Evolutionary conservation across 2,797 vertebrate genomes (phyloP), one percentile per base, ranked within the genome.

Genomic region (Vireo griseus): DNA sequence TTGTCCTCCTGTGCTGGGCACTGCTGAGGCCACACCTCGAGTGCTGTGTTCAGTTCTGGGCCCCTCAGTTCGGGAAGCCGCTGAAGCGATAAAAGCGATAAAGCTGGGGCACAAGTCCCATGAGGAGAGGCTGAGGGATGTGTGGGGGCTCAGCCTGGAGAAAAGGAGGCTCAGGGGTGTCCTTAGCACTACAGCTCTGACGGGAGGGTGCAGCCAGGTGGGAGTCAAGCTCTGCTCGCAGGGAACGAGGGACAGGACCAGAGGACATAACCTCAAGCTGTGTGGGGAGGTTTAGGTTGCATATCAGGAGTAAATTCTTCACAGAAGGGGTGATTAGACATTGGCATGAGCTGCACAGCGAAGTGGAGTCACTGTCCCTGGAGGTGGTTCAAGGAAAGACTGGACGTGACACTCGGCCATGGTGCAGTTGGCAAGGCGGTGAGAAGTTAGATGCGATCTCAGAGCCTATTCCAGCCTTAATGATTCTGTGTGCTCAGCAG

Each of bases 171-270:
- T 57, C 81, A 13, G 51, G 42, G 26, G 29, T 13, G 18, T 33
- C 54, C 16, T 10, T 19, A 0, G 5, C 8, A 4, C 28, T 31
- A 7, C 19, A 17, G 0, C 14, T 33, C 33, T 58, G 37, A 2
- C 54, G 33, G 62, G 33, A 67, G 52, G 3, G 13, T 1, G 11
- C 7, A 37, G n/a, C 35, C 31, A 3, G 42, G 5, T 12, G n/a
- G 18, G 29, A 37, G 12, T 13, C 61, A 4, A 48, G 28, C 47
- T 68, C 47, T 68, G 69, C 52, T 51, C 21, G 16, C 21, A 7
- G 45, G 44, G 37, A 25, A 14, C 31, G 9, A 17, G 13, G 12
- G 15, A 28, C 58, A 19, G 40, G 22, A 21, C 11, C 18, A 6
- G 22, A 14, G 54, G 13, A 45, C 47, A 12, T 8, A 0, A 18